phyloP scores from a whole-genome alignment of 1,140 invertebrate genomes.

The Psilanteris sp. region DNA sequence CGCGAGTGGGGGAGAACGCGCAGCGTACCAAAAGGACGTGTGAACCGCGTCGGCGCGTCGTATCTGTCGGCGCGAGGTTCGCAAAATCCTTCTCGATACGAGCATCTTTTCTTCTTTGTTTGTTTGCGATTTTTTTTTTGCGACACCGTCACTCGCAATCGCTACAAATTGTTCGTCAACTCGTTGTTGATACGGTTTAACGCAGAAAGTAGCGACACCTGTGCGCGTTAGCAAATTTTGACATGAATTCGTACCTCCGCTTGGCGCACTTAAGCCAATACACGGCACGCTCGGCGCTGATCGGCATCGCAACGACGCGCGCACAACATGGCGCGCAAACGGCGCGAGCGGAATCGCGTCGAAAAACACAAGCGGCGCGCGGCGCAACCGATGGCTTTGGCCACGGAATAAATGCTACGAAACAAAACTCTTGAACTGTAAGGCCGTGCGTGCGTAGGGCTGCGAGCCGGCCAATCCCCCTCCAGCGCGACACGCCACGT shows the following conservation, averaged over 20 bases:
- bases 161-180: too few relatives aligned
- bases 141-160: too few relatives aligned
- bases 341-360: slow-evolving; percentile 1
- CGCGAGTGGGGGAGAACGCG: slow-evolving; percentile 14
- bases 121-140: too few relatives aligned
- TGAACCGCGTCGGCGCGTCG: slow-evolving; percentile 68
- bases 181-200: too few relatives aligned
- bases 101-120: too few relatives aligned
- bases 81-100: too few relatives aligned
- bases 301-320: slow-evolving; percentile 25
- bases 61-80: too few relatives aligned
- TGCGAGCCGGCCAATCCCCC: slow-evolving; percentile 68
- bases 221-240: too few relatives aligned
- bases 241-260: too few relatives aligned
- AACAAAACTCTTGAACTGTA: slow-evolving; percentile 67
- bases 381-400: slow-evolving; percentile 62
- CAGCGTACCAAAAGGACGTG: slow-evolving; percentile 38
- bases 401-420: slow-evolving; percentile 69
- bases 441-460: slow-evolving; percentile 56
- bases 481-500: slow-evolving; percentile 61
- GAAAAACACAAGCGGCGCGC: slow-evolving; percentile 52
- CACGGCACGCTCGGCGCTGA: slow-evolving; percentile 3
- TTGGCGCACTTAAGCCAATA: slow-evolving; percentile 29
- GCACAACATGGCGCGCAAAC: slow-evolving; percentile 37
- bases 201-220: too few relatives aligned